A percentile compares a stretch with the other conserved stretches of the same genome.
phyloP scores from a whole-genome alignment of 2,888 invertebrate genomes.

The Parnassius apollo region DNA sequence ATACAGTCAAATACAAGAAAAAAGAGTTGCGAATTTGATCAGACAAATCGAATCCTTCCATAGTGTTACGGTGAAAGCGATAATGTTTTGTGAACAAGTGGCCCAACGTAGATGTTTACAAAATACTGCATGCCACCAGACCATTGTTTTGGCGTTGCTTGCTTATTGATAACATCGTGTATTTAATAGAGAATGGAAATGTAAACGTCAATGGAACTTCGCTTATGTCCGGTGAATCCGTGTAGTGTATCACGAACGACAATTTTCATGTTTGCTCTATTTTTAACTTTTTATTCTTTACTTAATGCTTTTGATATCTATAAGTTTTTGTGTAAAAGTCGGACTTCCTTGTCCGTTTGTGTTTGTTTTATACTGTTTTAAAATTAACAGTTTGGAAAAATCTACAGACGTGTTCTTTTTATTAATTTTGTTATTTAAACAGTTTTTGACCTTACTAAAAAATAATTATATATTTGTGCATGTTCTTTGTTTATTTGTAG shows the following conservation, averaged over 20 bases:
- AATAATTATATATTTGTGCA: too few species aligned
- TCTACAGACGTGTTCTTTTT: too few species aligned
- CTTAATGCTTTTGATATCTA: background rate
- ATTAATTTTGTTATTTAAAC: too few species aligned
- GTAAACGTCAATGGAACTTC: slow-evolving; percentile 25
- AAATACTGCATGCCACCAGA: slow-evolving; percentile 14
- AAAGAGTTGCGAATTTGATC: slow-evolving; percentile 16
- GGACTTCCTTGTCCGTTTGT: background rate
- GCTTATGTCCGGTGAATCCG: slow-evolving; percentile 28
- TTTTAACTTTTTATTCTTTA: slow-evolving; percentile 13
- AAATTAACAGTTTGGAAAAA: background rate
- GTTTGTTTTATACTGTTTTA: background rate
- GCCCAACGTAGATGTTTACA: slow-evolving; percentile 21
- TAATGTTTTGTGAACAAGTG: slow-evolving; percentile 21
- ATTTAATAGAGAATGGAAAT: slow-evolving; percentile 21
- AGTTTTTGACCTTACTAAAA: too few species aligned
- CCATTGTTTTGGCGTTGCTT: slow-evolving; percentile 23
- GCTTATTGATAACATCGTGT: slow-evolving; percentile 24
- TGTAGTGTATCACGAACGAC: slow-evolving; percentile 21
- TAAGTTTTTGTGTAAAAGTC: background rate
- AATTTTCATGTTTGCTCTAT: slow-evolving; percentile 15
- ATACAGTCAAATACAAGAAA: background rate
- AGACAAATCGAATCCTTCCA: slow-evolving; percentile 12
- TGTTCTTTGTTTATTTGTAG: too few species aligned
- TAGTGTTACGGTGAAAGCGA: slow-evolving; percentile 12